phyloP scores from a whole-genome alignment of 2,797 vertebrate genomes.

The Poeciliopsis turneri region DNA sequence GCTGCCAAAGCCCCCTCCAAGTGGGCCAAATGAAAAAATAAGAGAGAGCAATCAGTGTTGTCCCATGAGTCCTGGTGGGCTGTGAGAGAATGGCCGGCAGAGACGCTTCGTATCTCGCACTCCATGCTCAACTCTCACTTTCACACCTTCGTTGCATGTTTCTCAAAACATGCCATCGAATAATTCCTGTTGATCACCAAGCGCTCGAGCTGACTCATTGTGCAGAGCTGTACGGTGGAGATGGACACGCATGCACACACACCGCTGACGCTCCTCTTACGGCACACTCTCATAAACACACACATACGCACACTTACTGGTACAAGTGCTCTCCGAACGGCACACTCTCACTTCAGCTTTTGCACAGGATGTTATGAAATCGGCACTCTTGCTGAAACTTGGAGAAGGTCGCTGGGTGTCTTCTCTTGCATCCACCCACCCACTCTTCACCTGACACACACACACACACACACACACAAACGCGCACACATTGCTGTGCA shows the following conservation, averaged over 20 bases:
- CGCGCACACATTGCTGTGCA: slow-evolving; percentile 39
- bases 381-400: slow-evolving; percentile 75
- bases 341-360: slow-evolving; percentile 73
- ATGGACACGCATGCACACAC: slow-evolving; percentile 26
- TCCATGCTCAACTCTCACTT: slow-evolving; percentile 15
- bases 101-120: slow-evolving; percentile 34
- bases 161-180: slow-evolving; percentile 64
- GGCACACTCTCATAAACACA: slow-evolving; percentile 22
- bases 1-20: slow-evolving; percentile 28
- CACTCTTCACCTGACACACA: slow-evolving; percentile 55
- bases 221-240: slow-evolving; percentile 38
- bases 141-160: slow-evolving; percentile 48
- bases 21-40: slow-evolving; percentile 56
- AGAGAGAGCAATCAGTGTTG: slow-evolving; percentile 52
- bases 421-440: slow-evolving; percentile 55
- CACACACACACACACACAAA: slow-evolving; percentile 29
- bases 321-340: slow-evolving; percentile 68
- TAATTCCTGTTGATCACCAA: slow-evolving; percentile 71
- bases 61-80: slow-evolving; percentile 59
- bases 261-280: slow-evolving; percentile 46
- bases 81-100: slow-evolving; percentile 60
- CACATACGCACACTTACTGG: slow-evolving; percentile 61
- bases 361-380: slow-evolving; percentile 83
- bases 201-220: slow-evolving; percentile 64
- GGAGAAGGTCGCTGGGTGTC: slow-evolving; percentile 67